These are phyloP conservation scores for Magallana nippona DNA, from an alignment of 2,888 invertebrate genomes.

Conservation along the genomic window DNA sequence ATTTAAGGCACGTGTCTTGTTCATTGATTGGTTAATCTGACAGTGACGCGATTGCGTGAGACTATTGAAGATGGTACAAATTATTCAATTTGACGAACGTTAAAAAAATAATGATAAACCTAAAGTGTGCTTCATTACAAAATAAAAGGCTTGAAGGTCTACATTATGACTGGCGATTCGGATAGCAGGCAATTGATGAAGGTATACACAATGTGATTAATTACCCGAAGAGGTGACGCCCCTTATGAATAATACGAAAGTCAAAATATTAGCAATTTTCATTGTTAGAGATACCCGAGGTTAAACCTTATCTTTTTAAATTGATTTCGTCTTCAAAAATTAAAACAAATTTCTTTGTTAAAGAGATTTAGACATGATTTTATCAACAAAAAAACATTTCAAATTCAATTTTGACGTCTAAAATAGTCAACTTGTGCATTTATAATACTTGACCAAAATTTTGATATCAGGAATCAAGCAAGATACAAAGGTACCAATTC, in stretches of 20 bases:
- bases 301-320: too few species aligned
- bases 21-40: slow-evolving; percentile 10
- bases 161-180: neutral
- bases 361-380: too few species aligned
- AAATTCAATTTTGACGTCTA: too few species aligned
- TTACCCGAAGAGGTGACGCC: neutral
- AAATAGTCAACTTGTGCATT: too few species aligned
- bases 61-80: slow-evolving; percentile 20
- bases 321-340: too few species aligned
- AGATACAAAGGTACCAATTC: too few species aligned
- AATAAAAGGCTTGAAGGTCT: slow-evolving; percentile 17
- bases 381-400: too few species aligned
- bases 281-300: too few species aligned
- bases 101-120: neutral
- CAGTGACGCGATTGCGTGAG: slow-evolving; percentile 6
- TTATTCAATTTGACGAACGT: slow-evolving; percentile 8
- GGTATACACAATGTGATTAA: neutral
- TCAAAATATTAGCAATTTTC: too few species aligned
- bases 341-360: too few species aligned
- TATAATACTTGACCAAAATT: too few species aligned
- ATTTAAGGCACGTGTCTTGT: slow-evolving; percentile 7
- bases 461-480: too few species aligned
- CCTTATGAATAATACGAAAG: neutral
- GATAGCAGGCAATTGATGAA: neutral
- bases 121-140: slow-evolving; percentile 8